A percentile compares a stretch with the other conserved stretches of the same genome.
phyloP scores from a whole-genome alignment of 2,888 invertebrate species.

The Mimumesa dahlbomi region DNA sequence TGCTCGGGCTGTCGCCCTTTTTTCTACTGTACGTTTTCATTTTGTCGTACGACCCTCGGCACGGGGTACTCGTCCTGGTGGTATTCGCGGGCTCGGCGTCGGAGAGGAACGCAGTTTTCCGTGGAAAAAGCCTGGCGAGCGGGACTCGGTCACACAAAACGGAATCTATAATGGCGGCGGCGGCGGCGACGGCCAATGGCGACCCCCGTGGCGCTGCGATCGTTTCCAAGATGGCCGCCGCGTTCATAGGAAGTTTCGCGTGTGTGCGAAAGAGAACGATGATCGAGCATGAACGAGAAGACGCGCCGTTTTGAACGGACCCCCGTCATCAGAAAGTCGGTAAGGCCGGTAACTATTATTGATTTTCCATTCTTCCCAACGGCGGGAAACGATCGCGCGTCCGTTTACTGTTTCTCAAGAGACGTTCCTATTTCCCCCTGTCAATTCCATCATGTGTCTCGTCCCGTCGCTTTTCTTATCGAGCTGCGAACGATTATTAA shows the following conservation, averaged over 20 bases:
- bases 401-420: too few relatives aligned
- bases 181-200: constrained; percentile 46
- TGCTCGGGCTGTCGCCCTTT: constrained; percentile 81
- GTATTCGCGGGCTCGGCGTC: constrained; percentile 9
- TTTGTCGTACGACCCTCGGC: constrained; percentile 15
- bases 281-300: constrained; percentile 8
- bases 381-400: constrained; percentile 68
- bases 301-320: constrained; percentile 2
- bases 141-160: constrained; percentile 78
- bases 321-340: constrained; percentile 64
- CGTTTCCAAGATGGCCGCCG: constrained; percentile 33
- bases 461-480: too few relatives aligned
- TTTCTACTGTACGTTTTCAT: constrained; percentile 84
- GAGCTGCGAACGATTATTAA: too few relatives aligned
- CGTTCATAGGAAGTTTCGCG: background rate
- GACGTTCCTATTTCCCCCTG: too few relatives aligned
- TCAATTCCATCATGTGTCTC: too few relatives aligned
- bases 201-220: constrained; percentile 50
- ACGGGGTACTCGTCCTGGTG: background rate
- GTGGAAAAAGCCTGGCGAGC: constrained; percentile 31
- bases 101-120: constrained; percentile 26
- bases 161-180: constrained; percentile 77
- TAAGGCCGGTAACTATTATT: constrained; percentile 75
- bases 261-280: constrained; percentile 19
- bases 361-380: constrained; percentile 68